Conservation (phyloP, 2,113 vertebrate species). For the Eurypyga helias region DNA sequence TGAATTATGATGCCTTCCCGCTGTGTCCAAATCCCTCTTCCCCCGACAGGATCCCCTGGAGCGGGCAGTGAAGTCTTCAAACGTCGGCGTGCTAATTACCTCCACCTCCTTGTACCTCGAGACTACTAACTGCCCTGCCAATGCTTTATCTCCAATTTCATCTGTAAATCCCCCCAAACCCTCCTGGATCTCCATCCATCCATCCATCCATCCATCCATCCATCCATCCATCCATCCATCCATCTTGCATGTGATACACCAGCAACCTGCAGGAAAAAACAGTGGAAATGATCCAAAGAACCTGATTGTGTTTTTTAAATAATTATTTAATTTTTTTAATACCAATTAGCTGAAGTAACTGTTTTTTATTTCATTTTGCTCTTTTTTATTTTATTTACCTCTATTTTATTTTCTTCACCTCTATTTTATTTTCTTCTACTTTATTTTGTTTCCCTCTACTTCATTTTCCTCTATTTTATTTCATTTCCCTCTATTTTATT, state of each 20-base stretch:
- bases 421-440: background rate
- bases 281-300: background rate
- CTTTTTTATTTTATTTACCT: background rate
- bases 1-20: background rate
- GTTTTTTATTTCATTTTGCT: background rate
- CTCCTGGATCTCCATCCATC: background rate
- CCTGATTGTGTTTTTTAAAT: background rate
- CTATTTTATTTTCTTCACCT: background rate
- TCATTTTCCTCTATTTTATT: background rate
- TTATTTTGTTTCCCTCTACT: background rate
- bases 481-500: background rate
- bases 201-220: background rate
- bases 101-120: background rate
- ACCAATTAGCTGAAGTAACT: background rate
- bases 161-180: background rate
- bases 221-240: too few relatives aligned
- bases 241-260: background rate
- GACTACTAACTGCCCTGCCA: background rate
- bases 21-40: background rate
- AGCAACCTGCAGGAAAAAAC: background rate
- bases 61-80: background rate
- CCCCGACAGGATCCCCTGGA: background rate
- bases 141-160: rapidly evolving
- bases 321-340: background rate
- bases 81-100: background rate